These are phyloP conservation scores for Phalanger gymnotis DNA, from an alignment of 2,797 vertebrate species.

Conservation along the genomic window DNA sequence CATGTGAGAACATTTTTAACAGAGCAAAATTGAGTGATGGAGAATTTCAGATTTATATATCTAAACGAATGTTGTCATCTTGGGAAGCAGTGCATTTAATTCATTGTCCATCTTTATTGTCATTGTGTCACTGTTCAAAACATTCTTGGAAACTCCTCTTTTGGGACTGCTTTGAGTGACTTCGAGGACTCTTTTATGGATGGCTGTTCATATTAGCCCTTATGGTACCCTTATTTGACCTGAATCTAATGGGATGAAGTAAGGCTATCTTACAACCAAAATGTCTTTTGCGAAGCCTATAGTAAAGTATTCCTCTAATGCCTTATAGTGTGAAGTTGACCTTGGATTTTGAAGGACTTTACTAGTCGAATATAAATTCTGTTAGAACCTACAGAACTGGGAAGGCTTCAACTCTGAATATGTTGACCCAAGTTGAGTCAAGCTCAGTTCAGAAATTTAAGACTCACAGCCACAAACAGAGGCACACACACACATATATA, in stretches of 20 bases:
- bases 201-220: background rate
- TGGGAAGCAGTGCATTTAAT: background rate
- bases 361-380: background rate
- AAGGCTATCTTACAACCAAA: background rate
- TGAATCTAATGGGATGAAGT: background rate
- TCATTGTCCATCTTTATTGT: background rate
- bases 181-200: background rate
- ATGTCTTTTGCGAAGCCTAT: background rate
- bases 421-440: background rate
- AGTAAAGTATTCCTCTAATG: background rate
- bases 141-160: background rate
- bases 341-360: background rate
- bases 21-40: background rate
- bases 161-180: background rate
- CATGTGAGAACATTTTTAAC: background rate
- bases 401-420: background rate
- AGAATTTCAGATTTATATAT: background rate
- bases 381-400: background rate
- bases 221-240: background rate
- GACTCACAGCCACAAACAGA: background rate
- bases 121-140: background rate
- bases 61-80: background rate
- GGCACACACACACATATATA: background rate
- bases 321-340: background rate
- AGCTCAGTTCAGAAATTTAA: background rate